Percentiles rank a stretch among this genome's conserved stretches.
Conservation (phyloP, 2,888 invertebrate species). For the Meta bourneti region DNA sequence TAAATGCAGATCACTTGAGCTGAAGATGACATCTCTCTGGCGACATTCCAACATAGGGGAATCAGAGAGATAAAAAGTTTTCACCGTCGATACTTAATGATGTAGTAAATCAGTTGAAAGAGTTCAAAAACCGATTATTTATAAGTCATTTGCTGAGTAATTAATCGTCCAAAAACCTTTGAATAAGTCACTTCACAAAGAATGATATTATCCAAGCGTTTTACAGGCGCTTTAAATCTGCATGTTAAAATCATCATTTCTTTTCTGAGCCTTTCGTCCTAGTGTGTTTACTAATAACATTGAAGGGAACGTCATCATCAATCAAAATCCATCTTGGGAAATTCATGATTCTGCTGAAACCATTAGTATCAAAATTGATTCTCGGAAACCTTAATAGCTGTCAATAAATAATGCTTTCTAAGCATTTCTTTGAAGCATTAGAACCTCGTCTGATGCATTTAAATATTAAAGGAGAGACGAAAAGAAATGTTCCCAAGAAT, state of each 20-base stretch:
- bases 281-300: background rate
- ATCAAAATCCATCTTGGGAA: background rate
- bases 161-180: background rate
- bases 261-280: background rate
- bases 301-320: background rate
- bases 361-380: background rate
- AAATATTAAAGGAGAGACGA: background rate
- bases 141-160: background rate
- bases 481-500: too few species aligned
- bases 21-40: background rate
- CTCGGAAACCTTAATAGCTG: background rate
- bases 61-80: background rate
- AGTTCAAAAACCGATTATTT: background rate
- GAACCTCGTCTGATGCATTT: background rate
- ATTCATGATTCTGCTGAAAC: background rate
- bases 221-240: background rate
- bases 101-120: background rate
- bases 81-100: background rate
- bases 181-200: background rate
- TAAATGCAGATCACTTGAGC: background rate
- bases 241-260: background rate
- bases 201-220: background rate
- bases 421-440: background rate
- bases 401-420: background rate
- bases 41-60: background rate